phyloP scores from a whole-genome alignment of 2,888 invertebrate species.

The Caenorhabditis parvicauda region DNA sequence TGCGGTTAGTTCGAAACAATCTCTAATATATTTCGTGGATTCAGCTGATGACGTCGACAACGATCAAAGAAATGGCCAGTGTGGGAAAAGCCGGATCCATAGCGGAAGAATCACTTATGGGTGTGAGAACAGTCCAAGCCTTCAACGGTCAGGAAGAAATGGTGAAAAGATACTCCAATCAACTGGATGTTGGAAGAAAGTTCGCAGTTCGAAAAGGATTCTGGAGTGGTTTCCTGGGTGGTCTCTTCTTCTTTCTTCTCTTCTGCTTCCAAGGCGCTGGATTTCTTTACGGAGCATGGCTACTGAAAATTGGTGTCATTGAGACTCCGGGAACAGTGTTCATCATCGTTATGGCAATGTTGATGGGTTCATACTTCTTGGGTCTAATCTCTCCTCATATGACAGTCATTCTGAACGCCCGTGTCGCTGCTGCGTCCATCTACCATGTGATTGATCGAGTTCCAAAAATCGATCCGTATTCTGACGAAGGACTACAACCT shows the following conservation, averaged over 20 bases:
- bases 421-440: constrained; percentile 45
- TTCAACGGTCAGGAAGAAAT: constrained; percentile 53
- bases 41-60: constrained; percentile 47
- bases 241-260: constrained; percentile 51
- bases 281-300: constrained; percentile 46
- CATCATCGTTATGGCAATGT: constrained; percentile 50
- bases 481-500: constrained; percentile 31
- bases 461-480: constrained; percentile 51
- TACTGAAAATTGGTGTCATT: constrained; percentile 41
- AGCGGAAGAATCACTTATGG: constrained; percentile 53
- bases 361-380: constrained; percentile 49
- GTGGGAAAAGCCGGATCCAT: constrained; percentile 52
- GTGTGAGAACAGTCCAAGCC: constrained; percentile 53
- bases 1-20: constrained; percentile 15
- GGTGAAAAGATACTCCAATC: constrained; percentile 39
- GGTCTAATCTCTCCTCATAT: constrained; percentile 48
- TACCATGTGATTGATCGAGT: constrained; percentile 45
- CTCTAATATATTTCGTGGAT: constrained; percentile 1
- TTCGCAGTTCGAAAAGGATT: constrained; percentile 50
- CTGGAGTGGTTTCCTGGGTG: constrained; percentile 53
- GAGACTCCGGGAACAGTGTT: constrained; percentile 53
- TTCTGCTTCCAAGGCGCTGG: constrained; percentile 47
- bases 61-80: constrained; percentile 37
- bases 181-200: constrained; percentile 38
- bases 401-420: constrained; percentile 46